Evolutionary conservation across 92 coral and sea anemone genomes (phyloP).

Genomic region (Diadumene lineata): DNA sequence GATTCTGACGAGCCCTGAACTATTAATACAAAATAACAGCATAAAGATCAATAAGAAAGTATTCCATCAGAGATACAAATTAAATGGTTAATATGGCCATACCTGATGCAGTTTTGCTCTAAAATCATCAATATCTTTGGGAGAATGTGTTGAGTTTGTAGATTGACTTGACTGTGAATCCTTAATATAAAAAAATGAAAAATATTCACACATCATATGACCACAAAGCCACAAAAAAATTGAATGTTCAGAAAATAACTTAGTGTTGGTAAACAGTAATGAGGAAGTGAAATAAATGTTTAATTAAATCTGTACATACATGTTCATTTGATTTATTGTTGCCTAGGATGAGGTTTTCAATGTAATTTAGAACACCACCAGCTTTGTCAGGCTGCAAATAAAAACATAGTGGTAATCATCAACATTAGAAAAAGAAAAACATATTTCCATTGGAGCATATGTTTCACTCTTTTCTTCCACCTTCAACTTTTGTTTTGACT

Average conservation of each 20-base stretch:
- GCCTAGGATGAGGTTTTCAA: constrained; percentile 68
- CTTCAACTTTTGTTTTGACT: too few relatives aligned
- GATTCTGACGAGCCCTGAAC: constrained; percentile 87
- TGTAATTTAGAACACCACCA: constrained; percentile 60
- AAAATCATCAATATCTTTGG: constrained; percentile 67
- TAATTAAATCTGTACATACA: background rate
- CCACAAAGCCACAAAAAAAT: too few relatives aligned
- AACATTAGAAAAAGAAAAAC: background rate
- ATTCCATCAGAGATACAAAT: background rate
- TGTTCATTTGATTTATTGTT: constrained; percentile 20
- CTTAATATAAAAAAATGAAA: background rate
- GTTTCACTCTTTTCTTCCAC: too few relatives aligned
- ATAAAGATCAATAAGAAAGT: too few relatives aligned
- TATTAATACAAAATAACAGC: constrained; percentile 18
- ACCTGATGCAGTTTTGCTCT: constrained; percentile 75
- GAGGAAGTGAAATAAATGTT: background rate
- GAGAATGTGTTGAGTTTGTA: constrained; percentile 36
- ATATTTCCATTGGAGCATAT: too few relatives aligned
- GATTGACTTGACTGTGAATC: constrained; percentile 15
- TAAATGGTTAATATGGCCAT: background rate
- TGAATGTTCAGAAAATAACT: too few relatives aligned
- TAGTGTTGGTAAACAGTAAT: too few relatives aligned
- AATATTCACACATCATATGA: background rate
- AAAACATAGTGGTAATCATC: background rate
- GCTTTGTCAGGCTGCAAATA: constrained; percentile 85